Percentiles rank a stretch among this genome's conserved stretches.
These are phyloP conservation scores for Zygaena filipendulae DNA, from an alignment of 2,888 invertebrate genomes.

Conservation along the genomic window DNA sequence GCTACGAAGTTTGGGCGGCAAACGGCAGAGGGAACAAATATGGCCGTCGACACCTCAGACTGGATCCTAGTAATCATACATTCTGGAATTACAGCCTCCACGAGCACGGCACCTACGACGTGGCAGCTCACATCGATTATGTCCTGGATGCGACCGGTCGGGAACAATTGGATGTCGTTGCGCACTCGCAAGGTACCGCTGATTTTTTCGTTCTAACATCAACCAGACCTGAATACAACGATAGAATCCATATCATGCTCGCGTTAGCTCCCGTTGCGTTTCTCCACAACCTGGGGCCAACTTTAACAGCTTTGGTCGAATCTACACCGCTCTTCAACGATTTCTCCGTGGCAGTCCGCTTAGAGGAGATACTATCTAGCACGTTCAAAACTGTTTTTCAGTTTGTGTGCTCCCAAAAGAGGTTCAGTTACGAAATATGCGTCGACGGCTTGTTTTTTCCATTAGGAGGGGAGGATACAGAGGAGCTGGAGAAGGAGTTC, in stretches of 20 bases:
- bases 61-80: conserved; percentile 30
- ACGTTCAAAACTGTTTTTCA: conserved; percentile 11
- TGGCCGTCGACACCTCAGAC: conserved; percentile 52
- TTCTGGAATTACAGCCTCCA: conserved; percentile 72
- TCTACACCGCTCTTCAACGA: conserved; percentile 24
- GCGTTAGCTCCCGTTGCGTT: conserved; percentile 67
- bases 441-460: conserved; percentile 37
- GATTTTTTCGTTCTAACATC: conserved; percentile 61
- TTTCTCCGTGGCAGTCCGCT: conserved; percentile 38
- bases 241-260: conserved; percentile 56
- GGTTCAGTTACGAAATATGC: conserved; percentile 18
- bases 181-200: conserved; percentile 74
- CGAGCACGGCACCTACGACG: conserved; percentile 74
- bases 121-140: conserved; percentile 68
- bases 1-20: conserved; percentile 50
- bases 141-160: conserved; percentile 43
- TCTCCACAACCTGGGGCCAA: conserved; percentile 33
- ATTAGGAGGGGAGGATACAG: conserved; percentile 54
- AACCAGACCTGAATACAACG: conserved; percentile 60
- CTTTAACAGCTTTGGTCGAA: conserved; percentile 24
- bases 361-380: conserved; percentile 21
- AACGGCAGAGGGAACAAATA: conserved; percentile 70
- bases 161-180: conserved; percentile 67
- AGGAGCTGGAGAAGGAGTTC: conserved; percentile 59
- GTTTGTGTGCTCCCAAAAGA: conserved; percentile 15